Evolutionary conservation across 2,797 vertebrate species (phyloP), one percentile per base, ranked within the genome.

Genomic region (Crypturellus tataupa): DNA sequence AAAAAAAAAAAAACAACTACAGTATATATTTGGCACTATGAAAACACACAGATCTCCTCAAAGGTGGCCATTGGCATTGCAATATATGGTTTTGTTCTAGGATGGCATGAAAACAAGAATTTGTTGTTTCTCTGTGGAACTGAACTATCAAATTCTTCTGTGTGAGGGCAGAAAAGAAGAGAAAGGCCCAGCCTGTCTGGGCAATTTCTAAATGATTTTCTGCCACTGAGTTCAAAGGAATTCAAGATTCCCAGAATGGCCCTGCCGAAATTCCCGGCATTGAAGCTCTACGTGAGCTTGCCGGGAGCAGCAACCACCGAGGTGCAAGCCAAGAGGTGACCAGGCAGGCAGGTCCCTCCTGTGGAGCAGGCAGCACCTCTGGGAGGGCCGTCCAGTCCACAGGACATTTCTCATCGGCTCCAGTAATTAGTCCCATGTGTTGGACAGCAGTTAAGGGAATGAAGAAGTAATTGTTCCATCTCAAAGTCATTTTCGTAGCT

Each of bases 141-240:
- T 0, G 1, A 76, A 44, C 3, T 18, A 46, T 0, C 0, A 25
- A 47, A n/a, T 44, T 4, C 3, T 76, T 90, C 75, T 64, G 9
- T 33, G 5, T 31, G 5, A 49, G 8, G 8, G 24, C 7, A 16
- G 39, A 64, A 3, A 3, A 16, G 4, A 10, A 69, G 15, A 40
- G 37, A 24, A 75, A 56, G 10, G 53, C 1, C 1, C 19, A 49
- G 2, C 4, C 12, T 31, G 2, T 31, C 25, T 21, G 55, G 23
- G 27, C 42, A 47, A 40, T 33, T 51, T 59, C 62, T 62, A 83
- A 80, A 72, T 46, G 27, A 23, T 15, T 31, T 71, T 85, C 59
- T 85, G 9, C 1, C 35, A 27, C 44, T 17, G 20, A 1, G 3
- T 64, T 83, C 59, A 51, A 82, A 51, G 1, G 25, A 44, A 65